A percentile compares a stretch with the other conserved stretches of the same genome.
These are phyloP conservation scores for Stomatorhinus ivindoensis DNA, from an alignment of 2,113 vertebrate genomes.

Conservation along the genomic window DNA sequence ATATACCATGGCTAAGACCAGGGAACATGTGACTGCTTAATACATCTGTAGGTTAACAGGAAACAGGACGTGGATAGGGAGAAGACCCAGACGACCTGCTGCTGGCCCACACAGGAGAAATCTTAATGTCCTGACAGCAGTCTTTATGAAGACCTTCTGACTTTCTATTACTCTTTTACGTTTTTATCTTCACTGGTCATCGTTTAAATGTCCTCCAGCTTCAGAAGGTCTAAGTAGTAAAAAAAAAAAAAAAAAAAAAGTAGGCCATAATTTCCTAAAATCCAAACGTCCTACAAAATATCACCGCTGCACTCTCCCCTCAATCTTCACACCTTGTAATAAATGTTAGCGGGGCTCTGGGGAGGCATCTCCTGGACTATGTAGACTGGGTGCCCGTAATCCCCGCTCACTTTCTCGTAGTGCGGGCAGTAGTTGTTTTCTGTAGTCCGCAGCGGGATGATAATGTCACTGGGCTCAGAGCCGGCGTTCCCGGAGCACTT, in stretches of 20 bases:
- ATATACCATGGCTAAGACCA: background rate
- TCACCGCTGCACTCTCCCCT: slow-evolving; percentile 20
- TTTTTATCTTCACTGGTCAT: slow-evolving; percentile 5
- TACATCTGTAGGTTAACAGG: background rate
- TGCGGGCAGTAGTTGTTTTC: slow-evolving; percentile 99
- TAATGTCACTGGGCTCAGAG: slow-evolving; percentile 94
- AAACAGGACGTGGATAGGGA: background rate
- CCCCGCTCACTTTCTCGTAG: slow-evolving; percentile 97
- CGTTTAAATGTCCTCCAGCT: slow-evolving; percentile 17
- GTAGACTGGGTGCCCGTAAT: slow-evolving; percentile 97
- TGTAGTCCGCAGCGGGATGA: slow-evolving; percentile 98
- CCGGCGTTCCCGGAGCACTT: slow-evolving; percentile 79
- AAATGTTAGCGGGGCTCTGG: slow-evolving; percentile 96
- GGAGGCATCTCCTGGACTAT: slow-evolving; percentile 98
- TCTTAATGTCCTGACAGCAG: background rate
- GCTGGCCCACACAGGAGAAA: slow-evolving; percentile 14
- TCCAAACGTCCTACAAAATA: slow-evolving; percentile 39
- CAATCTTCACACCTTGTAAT: slow-evolving; percentile 88
- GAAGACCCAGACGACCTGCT: background rate
- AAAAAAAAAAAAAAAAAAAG: slow-evolving; percentile 12
- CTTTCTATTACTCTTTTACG: background rate
- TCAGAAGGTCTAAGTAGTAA: slow-evolving; percentile 28
- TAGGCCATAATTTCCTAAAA: slow-evolving; percentile 25
- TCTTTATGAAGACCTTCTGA: background rate
- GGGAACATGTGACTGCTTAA: background rate